Evolutionary conservation across 2,888 invertebrate genomes (phyloP), one percentile per base, ranked within the genome.

Genomic region (Plebejus argus): DNA sequence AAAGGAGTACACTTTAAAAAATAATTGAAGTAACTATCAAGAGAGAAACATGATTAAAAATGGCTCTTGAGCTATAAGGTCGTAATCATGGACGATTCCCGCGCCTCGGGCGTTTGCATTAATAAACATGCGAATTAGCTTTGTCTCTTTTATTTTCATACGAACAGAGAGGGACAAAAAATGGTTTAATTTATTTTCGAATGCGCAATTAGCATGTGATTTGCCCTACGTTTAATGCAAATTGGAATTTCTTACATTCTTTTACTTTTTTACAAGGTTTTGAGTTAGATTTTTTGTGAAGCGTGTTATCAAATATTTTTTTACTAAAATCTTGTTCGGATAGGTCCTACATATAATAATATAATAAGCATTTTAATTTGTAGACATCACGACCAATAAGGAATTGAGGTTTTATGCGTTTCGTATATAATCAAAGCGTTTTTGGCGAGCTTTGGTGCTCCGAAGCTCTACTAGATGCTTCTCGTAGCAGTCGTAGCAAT

Each of bases 61-160:
- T 79, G n/a, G 81, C 90, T 90, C 89, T 84, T 81, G 39, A 84
- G 70, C 87, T 89, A 88, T 79, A 82, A 84, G 82, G 78, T 82
- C 83, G 86, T 88, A 90, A 90, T 90, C 89, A 88, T 84, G 83
- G 82, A 87, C 85, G 87, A 88, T 89, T 89, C 87, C 83, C 83
- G 81, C 18, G 83, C 84, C 84, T 82, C 81, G 79, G 83, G 86
- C 83, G 80, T 82, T 81, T 80, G 81, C 77, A 81, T 84, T 83
- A 82, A 82, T 82, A 80, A 80, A 80, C 79, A 79, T 79, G 79
- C 79, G 79, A 83, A 79, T 82, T 82, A 81, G 80, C 78, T 78
- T 12, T 74, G 76, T 53, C 78, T 78, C 78, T 79, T 35, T 33
- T 76, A 76, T 53, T 15, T 70, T 23, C n/a, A 70, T 70, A 10